Evolutionary conservation across 1,140 invertebrate genomes (phyloP).

Genomic region (Drosophila nigromelanica): DNA sequence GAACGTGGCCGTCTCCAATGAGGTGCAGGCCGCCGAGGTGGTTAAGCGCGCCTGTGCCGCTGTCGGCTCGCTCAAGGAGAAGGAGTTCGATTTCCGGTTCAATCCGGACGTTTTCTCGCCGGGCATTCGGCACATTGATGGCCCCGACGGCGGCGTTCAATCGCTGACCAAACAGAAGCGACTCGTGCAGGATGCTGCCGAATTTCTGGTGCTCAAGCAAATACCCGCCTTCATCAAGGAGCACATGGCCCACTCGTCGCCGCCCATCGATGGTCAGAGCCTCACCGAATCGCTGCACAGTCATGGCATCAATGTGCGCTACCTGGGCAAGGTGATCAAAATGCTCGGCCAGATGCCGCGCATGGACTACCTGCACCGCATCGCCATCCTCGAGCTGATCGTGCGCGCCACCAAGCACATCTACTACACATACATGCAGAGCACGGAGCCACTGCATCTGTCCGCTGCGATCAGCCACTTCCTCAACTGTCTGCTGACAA

Average conservation of each 20-base stretch:
- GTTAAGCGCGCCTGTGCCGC: slow-evolving; percentile 94
- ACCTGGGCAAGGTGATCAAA: slow-evolving; percentile 94
- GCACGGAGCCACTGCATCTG: slow-evolving; percentile 94
- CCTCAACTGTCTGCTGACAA: slow-evolving; percentile 96
- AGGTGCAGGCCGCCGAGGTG: slow-evolving; percentile 92
- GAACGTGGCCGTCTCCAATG: slow-evolving; percentile 87
- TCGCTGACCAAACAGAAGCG: slow-evolving; percentile 92
- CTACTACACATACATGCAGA: slow-evolving; percentile 96
- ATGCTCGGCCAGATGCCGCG: slow-evolving; percentile 91
- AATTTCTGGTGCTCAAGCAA: slow-evolving; percentile 96
- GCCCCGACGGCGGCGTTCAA: slow-evolving; percentile 85
- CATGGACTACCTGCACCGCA: slow-evolving; percentile 94
- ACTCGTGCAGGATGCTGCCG: slow-evolving; percentile 96
- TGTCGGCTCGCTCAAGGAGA: slow-evolving; percentile 96
- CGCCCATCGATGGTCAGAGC: slow-evolving; percentile 97
- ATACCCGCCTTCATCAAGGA: slow-evolving; percentile 97
- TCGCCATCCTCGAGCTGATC: slow-evolving; percentile 94
- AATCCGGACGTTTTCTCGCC: slow-evolving; percentile 99
- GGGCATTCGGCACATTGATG: slow-evolving; percentile 93
- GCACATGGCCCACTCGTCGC: slow-evolving; percentile 95
- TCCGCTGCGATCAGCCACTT: slow-evolving; percentile 96
- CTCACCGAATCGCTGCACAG: slow-evolving; percentile 96
- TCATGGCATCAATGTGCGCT: slow-evolving; percentile 98
- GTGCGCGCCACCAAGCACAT: slow-evolving; percentile 95
- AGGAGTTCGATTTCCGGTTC: slow-evolving; percentile 98